Percentiles rank a stretch among this genome's conserved stretches.
Evolutionary conservation across 2,113 vertebrate species (phyloP).

Genomic region (Bucco capensis): DNA sequence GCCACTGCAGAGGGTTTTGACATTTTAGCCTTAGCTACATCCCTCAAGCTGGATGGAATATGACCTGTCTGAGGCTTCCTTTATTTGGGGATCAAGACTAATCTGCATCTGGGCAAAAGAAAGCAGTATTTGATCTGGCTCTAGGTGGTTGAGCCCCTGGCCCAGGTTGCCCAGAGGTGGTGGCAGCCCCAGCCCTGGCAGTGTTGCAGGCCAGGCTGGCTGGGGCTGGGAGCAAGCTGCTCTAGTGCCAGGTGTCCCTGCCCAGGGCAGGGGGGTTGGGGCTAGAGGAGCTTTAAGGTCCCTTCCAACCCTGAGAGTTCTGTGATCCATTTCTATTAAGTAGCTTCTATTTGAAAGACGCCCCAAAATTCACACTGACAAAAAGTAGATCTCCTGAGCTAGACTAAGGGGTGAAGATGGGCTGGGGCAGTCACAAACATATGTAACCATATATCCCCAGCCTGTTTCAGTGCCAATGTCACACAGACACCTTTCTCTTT

Average conservation of each 20-base stretch:
- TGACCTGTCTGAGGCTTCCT: neutral
- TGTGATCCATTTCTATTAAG: accelerated
- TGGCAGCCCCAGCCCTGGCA: no score
- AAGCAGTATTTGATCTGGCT: neutral
- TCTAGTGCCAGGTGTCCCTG: no score
- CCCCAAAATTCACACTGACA: neutral
- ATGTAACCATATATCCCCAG: neutral
- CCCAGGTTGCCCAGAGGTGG: no score
- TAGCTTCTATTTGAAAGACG: neutral
- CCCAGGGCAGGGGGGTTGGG: no score
- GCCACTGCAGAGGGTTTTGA: neutral
- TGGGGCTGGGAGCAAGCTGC: no score
- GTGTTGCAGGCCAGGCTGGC: no score
- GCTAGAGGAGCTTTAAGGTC: no score
- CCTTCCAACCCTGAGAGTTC: no score
- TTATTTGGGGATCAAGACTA: neutral
- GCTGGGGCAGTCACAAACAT: neutral
- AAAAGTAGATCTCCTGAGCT: neutral
- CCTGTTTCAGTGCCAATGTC: neutral
- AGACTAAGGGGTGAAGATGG: neutral
- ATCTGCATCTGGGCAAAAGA: neutral
- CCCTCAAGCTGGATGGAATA: neutral
- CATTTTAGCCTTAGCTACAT: neutral
- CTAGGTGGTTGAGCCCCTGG: no score
- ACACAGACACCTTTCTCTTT: neutral